phyloP scores from a whole-genome alignment of 2,113 vertebrate genomes.

The Miniopterus natalensis region DNA sequence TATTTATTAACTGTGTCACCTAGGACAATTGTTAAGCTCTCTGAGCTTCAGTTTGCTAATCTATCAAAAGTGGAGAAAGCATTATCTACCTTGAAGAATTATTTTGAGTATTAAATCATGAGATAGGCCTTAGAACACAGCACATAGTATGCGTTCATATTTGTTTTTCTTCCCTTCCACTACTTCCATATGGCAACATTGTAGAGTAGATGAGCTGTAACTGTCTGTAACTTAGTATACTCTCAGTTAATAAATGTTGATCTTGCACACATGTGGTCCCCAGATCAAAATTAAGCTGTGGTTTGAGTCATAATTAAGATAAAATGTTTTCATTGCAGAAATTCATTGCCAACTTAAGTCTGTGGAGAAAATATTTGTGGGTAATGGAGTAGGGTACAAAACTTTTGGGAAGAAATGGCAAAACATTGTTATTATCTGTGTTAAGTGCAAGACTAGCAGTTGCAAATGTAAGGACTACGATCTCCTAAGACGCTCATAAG shows the following conservation, averaged over 20 bases:
- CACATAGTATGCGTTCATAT: neutral
- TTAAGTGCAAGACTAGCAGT: neutral
- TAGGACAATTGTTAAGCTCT: neutral
- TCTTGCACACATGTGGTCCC: neutral
- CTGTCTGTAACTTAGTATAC: neutral
- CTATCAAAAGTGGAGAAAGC: neutral
- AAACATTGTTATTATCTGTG: neutral
- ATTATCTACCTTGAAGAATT: neutral
- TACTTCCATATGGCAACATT: neutral
- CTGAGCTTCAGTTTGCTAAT: neutral
- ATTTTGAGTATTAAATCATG: neutral
- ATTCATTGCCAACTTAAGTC: constrained; percentile 19
- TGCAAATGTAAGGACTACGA: neutral
- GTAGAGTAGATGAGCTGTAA: neutral
- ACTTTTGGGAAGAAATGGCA: neutral
- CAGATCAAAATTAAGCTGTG: neutral
- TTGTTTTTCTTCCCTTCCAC: neutral
- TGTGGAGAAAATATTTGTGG: constrained; percentile 24
- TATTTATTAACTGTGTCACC: neutral
- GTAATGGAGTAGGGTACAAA: neutral
- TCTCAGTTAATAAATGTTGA: neutral
- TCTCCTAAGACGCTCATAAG: neutral
- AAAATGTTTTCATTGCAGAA: constrained; percentile 23
- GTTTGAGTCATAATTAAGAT: constrained; percentile 3
- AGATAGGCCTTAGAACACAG: neutral